Percentiles rank a stretch among this genome's conserved stretches.
These are phyloP conservation scores for Buteo buteo DNA, from an alignment of 2,113 vertebrate genomes.

Conservation along the genomic window DNA sequence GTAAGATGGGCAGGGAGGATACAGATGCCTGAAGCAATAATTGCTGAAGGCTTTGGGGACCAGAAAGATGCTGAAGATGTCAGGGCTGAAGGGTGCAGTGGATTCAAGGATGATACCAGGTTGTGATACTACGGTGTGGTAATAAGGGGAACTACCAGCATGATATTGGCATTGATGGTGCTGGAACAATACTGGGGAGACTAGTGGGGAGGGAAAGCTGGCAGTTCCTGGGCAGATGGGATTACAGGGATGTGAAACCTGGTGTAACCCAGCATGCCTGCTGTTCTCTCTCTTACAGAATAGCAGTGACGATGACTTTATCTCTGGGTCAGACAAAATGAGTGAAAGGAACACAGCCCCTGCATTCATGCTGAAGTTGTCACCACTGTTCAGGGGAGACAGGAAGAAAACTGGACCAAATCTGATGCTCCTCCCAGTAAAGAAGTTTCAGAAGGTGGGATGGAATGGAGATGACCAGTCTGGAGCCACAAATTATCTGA, in stretches of 20 bases:
- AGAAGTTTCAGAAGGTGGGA: background rate
- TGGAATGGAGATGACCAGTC: background rate
- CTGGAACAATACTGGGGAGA: background rate
- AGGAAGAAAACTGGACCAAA: background rate
- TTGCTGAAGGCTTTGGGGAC: background rate
- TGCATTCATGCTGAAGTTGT: fast-evolving
- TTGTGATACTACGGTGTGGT: background rate
- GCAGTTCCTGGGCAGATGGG: background rate
- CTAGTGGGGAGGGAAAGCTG: background rate
- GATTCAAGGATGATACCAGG: background rate
- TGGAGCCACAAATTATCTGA: background rate
- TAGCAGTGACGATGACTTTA: background rate
- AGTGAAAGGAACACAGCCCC: background rate
- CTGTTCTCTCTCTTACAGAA: background rate
- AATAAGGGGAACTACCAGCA: background rate
- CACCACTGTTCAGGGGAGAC: background rate
- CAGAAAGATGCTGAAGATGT: background rate
- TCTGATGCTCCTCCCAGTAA: background rate
- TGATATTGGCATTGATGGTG: background rate
- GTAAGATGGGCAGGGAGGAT: background rate
- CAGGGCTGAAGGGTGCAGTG: background rate
- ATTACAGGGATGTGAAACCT: background rate
- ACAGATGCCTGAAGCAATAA: background rate
- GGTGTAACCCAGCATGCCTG: background rate
- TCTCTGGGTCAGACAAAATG: background rate